Evolutionary conservation across 2,113 vertebrate species (phyloP).

Genomic region (Oryzias melastigma): DNA sequence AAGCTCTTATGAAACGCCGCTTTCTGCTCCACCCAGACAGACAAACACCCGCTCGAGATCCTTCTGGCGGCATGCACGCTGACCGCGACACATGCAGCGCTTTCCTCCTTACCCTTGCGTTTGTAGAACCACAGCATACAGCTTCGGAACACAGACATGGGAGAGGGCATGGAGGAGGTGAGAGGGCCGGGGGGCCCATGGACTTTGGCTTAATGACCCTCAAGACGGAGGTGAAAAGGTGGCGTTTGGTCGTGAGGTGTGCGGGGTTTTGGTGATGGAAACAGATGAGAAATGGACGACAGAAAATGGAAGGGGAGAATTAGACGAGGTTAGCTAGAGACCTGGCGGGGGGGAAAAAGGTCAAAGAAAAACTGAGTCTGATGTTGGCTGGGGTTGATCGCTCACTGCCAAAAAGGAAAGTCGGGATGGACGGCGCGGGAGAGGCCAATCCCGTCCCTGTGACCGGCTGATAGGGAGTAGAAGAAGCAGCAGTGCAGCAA

Average conservation of each 20-base stretch:
- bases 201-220: constrained; percentile 63
- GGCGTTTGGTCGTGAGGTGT: constrained; percentile 51
- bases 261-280: constrained; percentile 25
- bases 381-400: constrained; percentile 23
- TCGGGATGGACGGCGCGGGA: constrained; percentile 38
- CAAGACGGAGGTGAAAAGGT: constrained; percentile 62
- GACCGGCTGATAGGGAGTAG: constrained; percentile 25
- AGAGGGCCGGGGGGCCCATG: constrained; percentile 67
- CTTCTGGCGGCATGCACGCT: constrained; percentile 46
- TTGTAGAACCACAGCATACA: constrained; percentile 98
- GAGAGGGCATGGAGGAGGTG: constrained; percentile 91
- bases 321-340: constrained; percentile 63
- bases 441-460: constrained; percentile 44
- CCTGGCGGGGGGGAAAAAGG: constrained; percentile 47
- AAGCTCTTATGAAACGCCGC: neutral
- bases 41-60: constrained; percentile 42
- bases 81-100: constrained; percentile 41
- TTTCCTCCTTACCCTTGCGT: constrained; percentile 94
- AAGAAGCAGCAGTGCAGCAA: constrained; percentile 21
- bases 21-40: constrained; percentile 43
- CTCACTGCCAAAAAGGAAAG: constrained; percentile 52
- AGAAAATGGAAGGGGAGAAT: constrained; percentile 40
- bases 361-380: constrained; percentile 41
- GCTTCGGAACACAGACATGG: constrained; percentile 98
- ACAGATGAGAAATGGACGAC: constrained; percentile 43